Percentiles rank a stretch among this genome's conserved stretches.
phyloP scores from a whole-genome alignment of 2,797 vertebrate genomes.

The Catharus ustulatus region DNA sequence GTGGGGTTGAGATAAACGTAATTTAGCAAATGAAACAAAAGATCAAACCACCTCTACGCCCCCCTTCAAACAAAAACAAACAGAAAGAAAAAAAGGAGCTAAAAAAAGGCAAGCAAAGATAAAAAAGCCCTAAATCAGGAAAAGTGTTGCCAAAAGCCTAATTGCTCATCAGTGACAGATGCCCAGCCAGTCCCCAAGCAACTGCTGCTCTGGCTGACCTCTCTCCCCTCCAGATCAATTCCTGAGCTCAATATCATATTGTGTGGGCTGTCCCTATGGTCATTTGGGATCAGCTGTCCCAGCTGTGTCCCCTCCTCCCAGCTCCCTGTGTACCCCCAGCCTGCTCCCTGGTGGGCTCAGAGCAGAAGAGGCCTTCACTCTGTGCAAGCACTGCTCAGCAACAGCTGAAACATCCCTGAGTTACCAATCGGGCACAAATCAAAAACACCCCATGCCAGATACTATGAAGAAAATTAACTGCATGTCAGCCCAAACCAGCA shows the following conservation, averaged over 20 bases:
- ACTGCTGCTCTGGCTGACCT: background rate
- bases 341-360: background rate
- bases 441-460: background rate
- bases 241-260: background rate
- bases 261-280: background rate
- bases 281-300: background rate
- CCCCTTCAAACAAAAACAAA: background rate
- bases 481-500: background rate
- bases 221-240: background rate
- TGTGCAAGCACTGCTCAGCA: background rate
- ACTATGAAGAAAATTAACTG: background rate
- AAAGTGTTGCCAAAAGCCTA: background rate
- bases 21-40: background rate
- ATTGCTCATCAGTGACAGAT: background rate
- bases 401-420: background rate
- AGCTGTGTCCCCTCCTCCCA: background rate
- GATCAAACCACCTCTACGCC: background rate
- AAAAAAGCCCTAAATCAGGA: background rate
- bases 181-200: background rate
- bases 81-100: too few relatives aligned
- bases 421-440: background rate
- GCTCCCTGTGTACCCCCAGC: accelerated
- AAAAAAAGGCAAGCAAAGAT: background rate
- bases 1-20: background rate
- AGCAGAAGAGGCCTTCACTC: background rate